Base-by-base conservation (phyloP, 2,797 vertebrate genomes). In the Tapirus indicus region DNA sequence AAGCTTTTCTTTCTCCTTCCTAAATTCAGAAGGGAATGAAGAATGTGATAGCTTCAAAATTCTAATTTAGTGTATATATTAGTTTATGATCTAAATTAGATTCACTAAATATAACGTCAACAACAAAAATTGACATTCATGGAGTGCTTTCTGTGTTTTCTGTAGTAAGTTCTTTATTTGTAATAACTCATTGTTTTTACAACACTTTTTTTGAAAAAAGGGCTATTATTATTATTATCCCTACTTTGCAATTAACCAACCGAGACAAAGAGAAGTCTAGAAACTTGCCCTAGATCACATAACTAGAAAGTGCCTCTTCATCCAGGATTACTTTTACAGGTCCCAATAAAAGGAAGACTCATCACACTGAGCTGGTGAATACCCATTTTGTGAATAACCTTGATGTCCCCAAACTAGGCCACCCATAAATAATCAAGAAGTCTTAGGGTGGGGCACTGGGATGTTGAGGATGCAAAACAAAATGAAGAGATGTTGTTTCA, bases 221-320 rank as follows among this genome's bases (percentile, higher is more conserved):
- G 49, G 1, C 38, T 86, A 10, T 74, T 52, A 44, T 49, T 52
- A 44, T 49, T 92, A 60, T 71, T 21, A 74, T 69, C 23, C n/a
- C 17, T 92, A 56, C 14, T 66, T 95, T 74, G 64, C 11, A 79
- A n/a, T 54, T 69, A 87, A 93, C 29, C 29, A 80, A 14, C 14
- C 44, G 27, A 91, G 18, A 32, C 87, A 93, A 85, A 82, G 1
- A 93, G 16, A 97, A 86, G 20, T 75, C 91, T 44, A 79, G 20
- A 95, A 93, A 69, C 16, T 64, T 93, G 5, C 8, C 44, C 11
- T 80, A 25, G 5, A 32, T 71, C 32, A 60, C 8, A 2, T 71
- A 44, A 69, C 3, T 16, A 84, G 58, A 80, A 83, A 80, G 12
- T 35, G 32, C 20, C 7, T 94, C 23, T 72, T 64, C 62, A 58